These are phyloP conservation scores for Callithrix jacchus DNA, from an alignment of 2,113 vertebrate genomes.

Conservation along the genomic window DNA sequence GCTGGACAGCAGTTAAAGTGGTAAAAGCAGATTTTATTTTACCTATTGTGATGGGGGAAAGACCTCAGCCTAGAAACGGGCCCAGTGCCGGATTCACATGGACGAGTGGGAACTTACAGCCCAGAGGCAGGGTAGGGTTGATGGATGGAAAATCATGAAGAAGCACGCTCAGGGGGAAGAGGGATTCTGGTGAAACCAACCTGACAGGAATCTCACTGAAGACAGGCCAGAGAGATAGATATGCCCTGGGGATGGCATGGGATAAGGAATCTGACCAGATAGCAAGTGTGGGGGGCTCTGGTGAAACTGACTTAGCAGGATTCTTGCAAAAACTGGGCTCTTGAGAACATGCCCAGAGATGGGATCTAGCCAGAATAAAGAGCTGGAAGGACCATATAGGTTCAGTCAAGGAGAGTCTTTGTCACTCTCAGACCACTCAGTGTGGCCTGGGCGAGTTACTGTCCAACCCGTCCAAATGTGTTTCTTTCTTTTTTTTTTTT, in stretches of 20 bases:
- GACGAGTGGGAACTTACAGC: not conserved
- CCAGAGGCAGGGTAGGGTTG: not conserved
- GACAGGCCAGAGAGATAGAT: not conserved
- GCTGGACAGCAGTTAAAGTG: not conserved
- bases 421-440: not conserved
- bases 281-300: not conserved
- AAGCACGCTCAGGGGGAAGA: accelerated
- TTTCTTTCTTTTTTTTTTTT: not conserved
- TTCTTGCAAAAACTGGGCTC: not conserved
- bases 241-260: not conserved
- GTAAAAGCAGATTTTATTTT: not conserved
- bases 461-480: not conserved
- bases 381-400: not conserved
- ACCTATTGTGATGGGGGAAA: not conserved
- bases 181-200: not conserved
- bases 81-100: not conserved
- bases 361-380: not conserved
- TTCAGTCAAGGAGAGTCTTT: not conserved
- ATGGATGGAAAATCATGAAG: not conserved
- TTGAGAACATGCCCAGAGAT: not conserved
- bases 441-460: not conserved
- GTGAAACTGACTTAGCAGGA: not conserved
- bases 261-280: not conserved
- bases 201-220: not conserved
- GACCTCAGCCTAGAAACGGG: not conserved